These are phyloP conservation scores for Perca flavescens DNA, from an alignment of 2,113 vertebrate species.

Conservation along the genomic window DNA sequence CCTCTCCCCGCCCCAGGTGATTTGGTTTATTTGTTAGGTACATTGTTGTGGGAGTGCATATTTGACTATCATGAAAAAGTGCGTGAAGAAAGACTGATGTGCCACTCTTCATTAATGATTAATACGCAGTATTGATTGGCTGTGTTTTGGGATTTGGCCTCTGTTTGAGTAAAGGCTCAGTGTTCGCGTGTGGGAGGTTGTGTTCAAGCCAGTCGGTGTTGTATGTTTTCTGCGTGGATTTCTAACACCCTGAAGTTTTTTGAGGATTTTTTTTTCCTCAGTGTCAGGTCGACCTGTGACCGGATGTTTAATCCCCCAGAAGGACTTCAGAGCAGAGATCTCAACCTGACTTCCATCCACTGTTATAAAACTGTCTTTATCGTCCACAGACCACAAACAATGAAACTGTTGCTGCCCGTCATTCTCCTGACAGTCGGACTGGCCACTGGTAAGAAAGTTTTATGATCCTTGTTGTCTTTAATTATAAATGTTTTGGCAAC, in stretches of 20 bases:
- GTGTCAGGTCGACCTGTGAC: background rate
- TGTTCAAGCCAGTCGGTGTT: constrained; percentile 7
- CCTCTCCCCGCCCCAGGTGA: no score
- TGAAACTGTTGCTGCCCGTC: constrained; percentile 60
- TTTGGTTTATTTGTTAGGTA: background rate
- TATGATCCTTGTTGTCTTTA: background rate
- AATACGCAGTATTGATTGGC: constrained; percentile 72
- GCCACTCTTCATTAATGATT: constrained; percentile 77
- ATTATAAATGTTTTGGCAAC: background rate
- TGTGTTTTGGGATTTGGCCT: constrained; percentile 60
- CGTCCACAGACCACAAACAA: constrained; percentile 35
- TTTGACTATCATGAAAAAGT: background rate
- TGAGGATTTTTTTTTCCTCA: background rate
- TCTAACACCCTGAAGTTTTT: background rate
- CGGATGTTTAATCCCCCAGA: background rate
- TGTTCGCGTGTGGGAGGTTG: constrained; percentile 36
- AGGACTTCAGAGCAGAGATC: constrained; percentile 13
- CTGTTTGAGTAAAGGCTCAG: constrained; percentile 67
- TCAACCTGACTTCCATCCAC: background rate
- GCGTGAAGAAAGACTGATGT: background rate
- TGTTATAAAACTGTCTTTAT: background rate
- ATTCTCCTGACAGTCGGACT: constrained; percentile 55
- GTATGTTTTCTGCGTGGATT: constrained; percentile 22
- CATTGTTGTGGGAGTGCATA: background rate
- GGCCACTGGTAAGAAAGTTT: constrained; percentile 63